Conservation (phyloP, 2,113 vertebrate species). For the Xenopus borealis region DNA sequence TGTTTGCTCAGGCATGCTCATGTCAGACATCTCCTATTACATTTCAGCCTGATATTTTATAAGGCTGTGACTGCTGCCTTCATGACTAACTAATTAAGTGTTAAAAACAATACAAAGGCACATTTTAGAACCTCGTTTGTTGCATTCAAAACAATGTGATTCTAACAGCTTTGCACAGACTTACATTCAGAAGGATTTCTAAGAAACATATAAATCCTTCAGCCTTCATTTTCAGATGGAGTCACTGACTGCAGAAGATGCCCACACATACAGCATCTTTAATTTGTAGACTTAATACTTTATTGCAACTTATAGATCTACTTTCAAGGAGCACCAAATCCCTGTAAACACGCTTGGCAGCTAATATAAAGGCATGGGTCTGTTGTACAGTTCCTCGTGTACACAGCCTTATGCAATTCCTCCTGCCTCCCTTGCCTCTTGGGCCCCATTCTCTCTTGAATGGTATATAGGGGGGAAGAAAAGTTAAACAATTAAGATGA, state of each 20-base stretch:
- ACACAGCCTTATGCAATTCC: neutral
- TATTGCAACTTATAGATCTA: too few relatives aligned
- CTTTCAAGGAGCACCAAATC: too few relatives aligned
- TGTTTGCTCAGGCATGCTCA: constrained; percentile 23
- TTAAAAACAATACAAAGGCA: constrained; percentile 29
- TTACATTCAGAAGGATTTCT: constrained; percentile 13
- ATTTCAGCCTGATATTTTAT: constrained; percentile 35
- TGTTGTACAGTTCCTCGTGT: neutral
- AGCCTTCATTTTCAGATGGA: constrained; percentile 24
- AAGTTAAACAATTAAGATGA: too few relatives aligned
- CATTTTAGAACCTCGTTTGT: constrained; percentile 36
- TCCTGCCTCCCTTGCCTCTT: too few relatives aligned
- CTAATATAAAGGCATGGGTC: neutral
- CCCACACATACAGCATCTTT: constrained; percentile 31
- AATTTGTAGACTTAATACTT: neutral
- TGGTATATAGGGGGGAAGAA: too few relatives aligned
- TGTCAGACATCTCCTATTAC: constrained; percentile 17
- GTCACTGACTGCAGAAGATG: constrained; percentile 19
- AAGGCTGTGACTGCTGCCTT: constrained; percentile 18
- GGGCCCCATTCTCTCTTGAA: too few relatives aligned
- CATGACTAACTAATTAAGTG: constrained; percentile 41
- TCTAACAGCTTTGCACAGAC: constrained; percentile 12
- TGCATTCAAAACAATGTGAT: constrained; percentile 22
- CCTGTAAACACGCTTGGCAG: too few relatives aligned
- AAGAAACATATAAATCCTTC: constrained; percentile 27